Evolutionary conservation across 2,888 invertebrate genomes (phyloP).

Genomic region (Bombylius discolor): DNA sequence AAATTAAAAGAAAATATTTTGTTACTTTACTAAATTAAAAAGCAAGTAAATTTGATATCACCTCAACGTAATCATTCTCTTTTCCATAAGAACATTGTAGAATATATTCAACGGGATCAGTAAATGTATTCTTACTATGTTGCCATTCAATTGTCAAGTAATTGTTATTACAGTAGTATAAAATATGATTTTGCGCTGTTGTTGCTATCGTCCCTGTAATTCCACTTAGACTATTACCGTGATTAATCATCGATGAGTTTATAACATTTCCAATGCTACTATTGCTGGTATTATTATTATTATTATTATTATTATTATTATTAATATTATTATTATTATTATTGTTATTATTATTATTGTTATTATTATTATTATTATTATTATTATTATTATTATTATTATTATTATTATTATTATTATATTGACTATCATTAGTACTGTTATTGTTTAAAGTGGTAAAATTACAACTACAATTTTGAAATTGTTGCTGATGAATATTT

Average conservation of each 20-base stretch:
- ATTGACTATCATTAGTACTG: constrained; percentile 2
- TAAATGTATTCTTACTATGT: constrained; percentile 43
- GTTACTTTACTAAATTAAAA: neutral
- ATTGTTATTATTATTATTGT: too few species aligned
- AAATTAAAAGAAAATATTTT: too few species aligned
- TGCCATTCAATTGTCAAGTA: constrained; percentile 50
- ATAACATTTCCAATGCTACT: neutral
- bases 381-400: too few species aligned
- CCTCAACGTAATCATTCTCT: constrained; percentile 51
- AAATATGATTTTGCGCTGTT: neutral
- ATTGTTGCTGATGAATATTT: too few species aligned
- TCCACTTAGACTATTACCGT: constrained; percentile 10
- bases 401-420: too few species aligned
- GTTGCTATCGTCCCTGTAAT: constrained; percentile 25
- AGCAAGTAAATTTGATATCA: constrained; percentile 23
- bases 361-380: too few species aligned
- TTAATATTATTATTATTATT: too few species aligned
- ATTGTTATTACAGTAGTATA: constrained; percentile 17
- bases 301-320: neutral
- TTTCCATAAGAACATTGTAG: constrained; percentile 52
- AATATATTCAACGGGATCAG: constrained; percentile 59
- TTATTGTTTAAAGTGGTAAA: constrained; percentile 14
- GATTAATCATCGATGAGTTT: neutral
- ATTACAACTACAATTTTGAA: neutral
- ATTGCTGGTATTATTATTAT: neutral